Conservation (phyloP, 2,113 vertebrate genomes). For the Epinephelus cyanopodus region DNA sequence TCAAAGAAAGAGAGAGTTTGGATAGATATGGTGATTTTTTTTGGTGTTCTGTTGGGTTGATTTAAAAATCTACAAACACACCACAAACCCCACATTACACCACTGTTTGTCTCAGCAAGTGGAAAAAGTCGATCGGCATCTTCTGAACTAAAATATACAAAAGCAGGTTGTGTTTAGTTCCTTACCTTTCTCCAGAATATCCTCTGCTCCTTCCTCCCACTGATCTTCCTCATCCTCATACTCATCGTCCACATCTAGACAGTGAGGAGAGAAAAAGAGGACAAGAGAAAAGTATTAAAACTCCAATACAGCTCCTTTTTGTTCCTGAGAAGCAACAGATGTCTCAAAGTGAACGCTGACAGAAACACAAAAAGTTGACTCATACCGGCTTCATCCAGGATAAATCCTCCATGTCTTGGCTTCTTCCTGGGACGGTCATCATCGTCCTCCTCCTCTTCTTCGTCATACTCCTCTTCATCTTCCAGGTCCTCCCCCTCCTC, state of each 20-base stretch:
- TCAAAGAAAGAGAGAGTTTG: too few relatives aligned
- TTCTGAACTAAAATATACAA: background rate
- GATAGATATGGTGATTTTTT: too few relatives aligned
- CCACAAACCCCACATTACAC: too few relatives aligned
- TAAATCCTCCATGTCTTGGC: slow-evolving; percentile 91
- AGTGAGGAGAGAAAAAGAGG: background rate
- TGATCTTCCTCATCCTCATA: slow-evolving; percentile 96
- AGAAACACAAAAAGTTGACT: too few relatives aligned
- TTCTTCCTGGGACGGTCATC: slow-evolving; percentile 93
- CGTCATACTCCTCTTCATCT: slow-evolving; percentile 88
- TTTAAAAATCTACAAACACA: too few relatives aligned
- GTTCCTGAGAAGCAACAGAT: background rate
- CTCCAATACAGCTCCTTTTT: background rate
- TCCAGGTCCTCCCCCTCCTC: slow-evolving; percentile 92
- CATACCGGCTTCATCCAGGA: slow-evolving; percentile 93
- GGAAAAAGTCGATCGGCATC: background rate
- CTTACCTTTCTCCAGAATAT: slow-evolving; percentile 95
- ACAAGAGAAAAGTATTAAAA: background rate
- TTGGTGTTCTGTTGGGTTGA: too few relatives aligned
- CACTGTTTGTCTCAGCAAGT: background rate
- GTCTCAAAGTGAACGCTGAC: too few relatives aligned
- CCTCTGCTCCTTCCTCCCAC: slow-evolving; percentile 93
- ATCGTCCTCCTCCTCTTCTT: slow-evolving; percentile 94
- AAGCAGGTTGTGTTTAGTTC: background rate
- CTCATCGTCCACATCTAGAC: slow-evolving; percentile 93